Evolutionary conservation across 2,797 vertebrate species (phyloP), one percentile per base, ranked within the genome.

Genomic region (Decapterus maruadsi): DNA sequence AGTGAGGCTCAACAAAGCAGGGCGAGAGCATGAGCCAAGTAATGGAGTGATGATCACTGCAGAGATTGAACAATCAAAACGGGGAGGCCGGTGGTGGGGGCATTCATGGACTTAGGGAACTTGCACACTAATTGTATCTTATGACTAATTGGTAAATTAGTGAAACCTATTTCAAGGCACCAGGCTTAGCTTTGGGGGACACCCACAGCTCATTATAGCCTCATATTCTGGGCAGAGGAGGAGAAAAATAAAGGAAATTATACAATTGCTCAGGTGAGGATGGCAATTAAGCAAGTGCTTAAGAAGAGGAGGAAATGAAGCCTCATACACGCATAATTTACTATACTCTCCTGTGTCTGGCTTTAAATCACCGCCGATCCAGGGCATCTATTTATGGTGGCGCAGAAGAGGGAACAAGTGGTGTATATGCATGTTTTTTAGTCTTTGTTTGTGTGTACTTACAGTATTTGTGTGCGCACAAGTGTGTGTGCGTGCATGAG

Each of bases 71-170:
- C 91, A 92, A 94, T 94, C 92, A 93, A 89, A 91, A 89, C 68
- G 71, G 83, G 90, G 86, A 92, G 87, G 86, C 87, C 90, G 75
- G 79, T 83, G 90, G 91, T 89, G 76, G 81, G 86, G 89, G 89
- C 87, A 83, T 78, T 89, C 92, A 78, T 91, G 88, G 91, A 92
- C 90, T 90, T 87, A 42, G 89, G 90, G 87, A 93, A 90, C 92
- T 88, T 89, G 90, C 88, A 62, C 91, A 90, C 94, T 95, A 95
- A 96, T 95, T 95, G 94, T 95, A 94, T 93, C 91, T 93, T 89
- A 93, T 95, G 95, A 95, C 94, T 96, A 95, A 96, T 96, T 95
- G 95, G 94, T 95, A 92, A 95, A 96, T 96, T 96, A 95, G 94
- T 86, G 89, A 93, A 95, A 95, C 90, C 93, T 94, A 93, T 95